phyloP scores from a whole-genome alignment of 2,113 vertebrate genomes.

The Chamaea fasciata region DNA sequence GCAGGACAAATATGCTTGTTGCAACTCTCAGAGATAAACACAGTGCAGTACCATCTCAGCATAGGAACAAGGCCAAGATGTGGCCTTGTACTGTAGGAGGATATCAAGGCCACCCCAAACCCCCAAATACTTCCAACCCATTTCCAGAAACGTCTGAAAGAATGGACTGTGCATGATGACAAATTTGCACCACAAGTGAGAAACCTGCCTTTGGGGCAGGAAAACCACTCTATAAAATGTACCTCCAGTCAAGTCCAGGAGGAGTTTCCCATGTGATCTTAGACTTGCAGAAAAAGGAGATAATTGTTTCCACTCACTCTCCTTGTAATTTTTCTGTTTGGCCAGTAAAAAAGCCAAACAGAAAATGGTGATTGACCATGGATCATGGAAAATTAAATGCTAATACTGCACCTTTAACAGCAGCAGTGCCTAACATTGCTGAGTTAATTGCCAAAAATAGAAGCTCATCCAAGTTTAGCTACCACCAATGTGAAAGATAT shows the following conservation, averaged over 20 bases:
- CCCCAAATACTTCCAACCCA: neutral
- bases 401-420: neutral
- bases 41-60: neutral
- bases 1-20: neutral
- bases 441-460: neutral
- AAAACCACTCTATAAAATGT: neutral
- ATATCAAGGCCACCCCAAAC: neutral
- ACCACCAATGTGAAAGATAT: accelerated
- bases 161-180: neutral
- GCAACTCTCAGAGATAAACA: neutral
- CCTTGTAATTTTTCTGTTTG: neutral
- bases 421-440: neutral
- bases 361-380: neutral
- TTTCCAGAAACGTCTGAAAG: neutral
- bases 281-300: neutral
- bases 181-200: neutral
- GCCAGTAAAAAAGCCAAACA: neutral
- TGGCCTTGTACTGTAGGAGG: neutral
- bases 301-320: neutral
- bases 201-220: neutral
- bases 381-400: neutral
- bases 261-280: neutral
- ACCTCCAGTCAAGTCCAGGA: neutral
- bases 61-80: neutral
- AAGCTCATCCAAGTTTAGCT: neutral